These are phyloP conservation scores for Apodemia duryi DNA, from an alignment of 2,888 invertebrate genomes.

Conservation along the genomic window DNA sequence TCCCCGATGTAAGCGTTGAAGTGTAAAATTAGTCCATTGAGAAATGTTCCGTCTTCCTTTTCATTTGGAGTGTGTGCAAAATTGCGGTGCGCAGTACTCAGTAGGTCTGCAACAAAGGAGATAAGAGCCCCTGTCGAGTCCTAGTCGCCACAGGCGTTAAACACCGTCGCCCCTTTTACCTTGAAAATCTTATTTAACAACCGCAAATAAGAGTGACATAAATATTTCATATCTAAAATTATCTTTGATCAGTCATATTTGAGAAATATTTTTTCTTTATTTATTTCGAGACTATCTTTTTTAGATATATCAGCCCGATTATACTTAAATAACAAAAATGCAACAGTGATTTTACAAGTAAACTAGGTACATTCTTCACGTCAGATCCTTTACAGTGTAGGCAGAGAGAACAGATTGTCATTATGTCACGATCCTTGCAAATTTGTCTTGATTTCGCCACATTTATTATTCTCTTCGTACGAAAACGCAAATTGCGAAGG, in stretches of 20 bases:
- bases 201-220: not conserved
- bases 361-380: too few relatives aligned
- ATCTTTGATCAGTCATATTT: not conserved
- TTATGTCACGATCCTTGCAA: too few relatives aligned
- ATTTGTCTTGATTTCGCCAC: too few relatives aligned
- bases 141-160: conserved; percentile 29
- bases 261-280: too few relatives aligned
- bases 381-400: too few relatives aligned
- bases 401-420: too few relatives aligned
- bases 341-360: too few relatives aligned
- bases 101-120: conserved; percentile 33
- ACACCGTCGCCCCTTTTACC: conserved; percentile 17
- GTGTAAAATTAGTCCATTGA: conserved; percentile 51
- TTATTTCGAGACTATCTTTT: too few relatives aligned
- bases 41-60: conserved; percentile 38
- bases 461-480: too few relatives aligned
- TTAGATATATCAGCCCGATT: too few relatives aligned
- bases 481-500: too few relatives aligned
- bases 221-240: not conserved
- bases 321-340: too few relatives aligned
- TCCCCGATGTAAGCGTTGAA: conserved; percentile 37
- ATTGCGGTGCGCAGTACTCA: conserved; percentile 36
- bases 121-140: conserved; percentile 27
- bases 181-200: conserved; percentile 5
- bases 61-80: conserved; percentile 34